phyloP scores from a whole-genome alignment of 2,797 vertebrate species.

The Picus viridis region DNA sequence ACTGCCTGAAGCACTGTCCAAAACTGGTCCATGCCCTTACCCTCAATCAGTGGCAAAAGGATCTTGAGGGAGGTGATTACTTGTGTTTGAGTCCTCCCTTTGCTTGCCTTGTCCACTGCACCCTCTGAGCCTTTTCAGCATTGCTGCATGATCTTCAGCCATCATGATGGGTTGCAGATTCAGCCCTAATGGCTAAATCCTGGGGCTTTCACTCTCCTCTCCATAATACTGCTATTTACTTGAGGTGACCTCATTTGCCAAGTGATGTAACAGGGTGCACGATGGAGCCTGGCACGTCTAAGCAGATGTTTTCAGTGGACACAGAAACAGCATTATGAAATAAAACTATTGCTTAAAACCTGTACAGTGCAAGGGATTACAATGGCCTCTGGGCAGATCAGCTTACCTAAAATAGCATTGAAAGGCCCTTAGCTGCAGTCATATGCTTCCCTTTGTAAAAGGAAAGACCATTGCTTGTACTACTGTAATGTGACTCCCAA shows the following conservation, averaged over 20 bases:
- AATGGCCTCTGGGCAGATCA: slow-evolving; percentile 43
- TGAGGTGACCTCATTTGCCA: slow-evolving; percentile 50
- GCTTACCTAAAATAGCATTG: slow-evolving; percentile 37
- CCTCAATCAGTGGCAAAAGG: background rate
- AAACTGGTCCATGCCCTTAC: background rate
- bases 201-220: background rate
- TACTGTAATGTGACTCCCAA: slow-evolving; percentile 13
- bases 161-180: background rate
- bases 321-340: slow-evolving; percentile 61
- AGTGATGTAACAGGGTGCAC: slow-evolving; percentile 45
- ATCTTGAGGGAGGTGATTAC: background rate
- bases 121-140: background rate
- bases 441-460: background rate
- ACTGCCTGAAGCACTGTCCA: background rate
- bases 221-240: slow-evolving; percentile 62
- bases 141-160: background rate
- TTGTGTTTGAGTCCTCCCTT: background rate
- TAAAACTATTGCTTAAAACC: background rate
- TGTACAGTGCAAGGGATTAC: slow-evolving; percentile 48
- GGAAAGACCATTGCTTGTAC: background rate
- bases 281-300: slow-evolving; percentile 30
- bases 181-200: slow-evolving; percentile 7
- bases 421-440: slow-evolving; percentile 26
- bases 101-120: background rate
- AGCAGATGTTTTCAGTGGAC: slow-evolving; percentile 45